Evolutionary conservation across 1,140 invertebrate species (phyloP).

Genomic region (Zaprionus taronus): DNA sequence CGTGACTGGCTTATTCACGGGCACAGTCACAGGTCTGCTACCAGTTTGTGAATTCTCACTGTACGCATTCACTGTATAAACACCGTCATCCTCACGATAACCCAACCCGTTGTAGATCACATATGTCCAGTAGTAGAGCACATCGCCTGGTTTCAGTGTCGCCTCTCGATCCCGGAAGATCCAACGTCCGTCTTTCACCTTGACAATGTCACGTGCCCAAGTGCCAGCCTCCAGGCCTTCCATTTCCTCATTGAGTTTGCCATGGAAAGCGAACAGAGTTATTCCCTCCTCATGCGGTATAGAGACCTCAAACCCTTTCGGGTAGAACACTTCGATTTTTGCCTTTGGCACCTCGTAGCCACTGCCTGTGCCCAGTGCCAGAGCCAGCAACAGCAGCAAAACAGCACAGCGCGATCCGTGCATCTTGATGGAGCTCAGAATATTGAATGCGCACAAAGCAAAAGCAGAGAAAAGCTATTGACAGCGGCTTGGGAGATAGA

Average conservation of each 20-base stretch:
- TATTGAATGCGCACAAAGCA: conserved; percentile 48
- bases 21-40: background rate
- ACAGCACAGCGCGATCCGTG: conserved; percentile 26
- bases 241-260: conserved; percentile 90
- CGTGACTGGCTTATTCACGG: background rate
- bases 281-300: conserved; percentile 89
- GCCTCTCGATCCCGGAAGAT: conserved; percentile 88
- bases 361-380: conserved; percentile 4
- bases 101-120: conserved; percentile 88
- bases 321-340: conserved; percentile 87
- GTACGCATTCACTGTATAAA: conserved; percentile 85
- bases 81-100: conserved; percentile 87
- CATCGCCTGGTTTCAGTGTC: conserved; percentile 87
- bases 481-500: conserved; percentile 2
- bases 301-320: conserved; percentile 87
- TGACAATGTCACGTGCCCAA: conserved; percentile 88
- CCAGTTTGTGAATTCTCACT: conserved; percentile 21
- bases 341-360: conserved; percentile 86
- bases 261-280: conserved; percentile 90
- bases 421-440: conserved; percentile 34
- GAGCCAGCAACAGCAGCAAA: conserved; percentile 19
- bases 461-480: background rate
- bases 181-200: conserved; percentile 88
- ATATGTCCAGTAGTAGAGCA: conserved; percentile 91
- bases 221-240: conserved; percentile 89